A percentile compares a stretch with the other conserved stretches of the same genome.
Conservation (phyloP, 2,113 vertebrate genomes). For the Lampris megalopsis region DNA sequence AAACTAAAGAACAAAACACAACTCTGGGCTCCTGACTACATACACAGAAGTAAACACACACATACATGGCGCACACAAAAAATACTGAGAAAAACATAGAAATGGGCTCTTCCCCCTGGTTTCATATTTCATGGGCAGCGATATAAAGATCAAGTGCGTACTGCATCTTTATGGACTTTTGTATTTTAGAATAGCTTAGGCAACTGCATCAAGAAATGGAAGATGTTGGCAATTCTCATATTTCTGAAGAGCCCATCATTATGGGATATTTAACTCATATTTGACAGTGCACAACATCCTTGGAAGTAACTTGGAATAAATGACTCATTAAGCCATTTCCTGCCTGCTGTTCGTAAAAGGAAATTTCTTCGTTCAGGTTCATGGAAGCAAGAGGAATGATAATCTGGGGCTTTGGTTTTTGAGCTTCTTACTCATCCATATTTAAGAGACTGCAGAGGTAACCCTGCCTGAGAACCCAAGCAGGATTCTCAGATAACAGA, state of each 20-base stretch:
- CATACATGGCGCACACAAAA: too few relatives aligned
- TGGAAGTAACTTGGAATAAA: slow-evolving; percentile 25
- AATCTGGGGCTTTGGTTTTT: slow-evolving; percentile 34
- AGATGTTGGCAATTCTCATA: not conserved
- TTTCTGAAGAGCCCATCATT: slow-evolving; percentile 10
- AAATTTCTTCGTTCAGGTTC: slow-evolving; percentile 51
- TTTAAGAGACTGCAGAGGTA: slow-evolving; percentile 61
- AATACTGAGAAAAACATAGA: too few relatives aligned
- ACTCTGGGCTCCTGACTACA: too few relatives aligned
- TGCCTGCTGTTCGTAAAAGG: slow-evolving; percentile 49
- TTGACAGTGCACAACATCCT: slow-evolving; percentile 21
- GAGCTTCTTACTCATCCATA: slow-evolving; percentile 63
- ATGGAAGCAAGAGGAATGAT: slow-evolving; percentile 35
- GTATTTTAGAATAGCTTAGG: not conserved
- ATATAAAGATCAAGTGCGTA: too few relatives aligned
- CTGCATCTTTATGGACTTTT: too few relatives aligned
- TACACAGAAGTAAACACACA: too few relatives aligned
- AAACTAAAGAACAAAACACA: too few relatives aligned
- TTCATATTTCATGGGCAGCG: too few relatives aligned
- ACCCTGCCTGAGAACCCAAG: slow-evolving; percentile 50
- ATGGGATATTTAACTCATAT: slow-evolving; percentile 29
- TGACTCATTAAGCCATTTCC: slow-evolving; percentile 9
- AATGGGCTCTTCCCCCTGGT: too few relatives aligned
- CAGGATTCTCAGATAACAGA: slow-evolving; percentile 49
- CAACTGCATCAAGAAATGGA: not conserved